A percentile compares a stretch with the other conserved stretches of the same genome.
These are phyloP conservation scores for Neoscelio sp. DNA, from an alignment of 2,888 invertebrate genomes.

Conservation along the genomic window DNA sequence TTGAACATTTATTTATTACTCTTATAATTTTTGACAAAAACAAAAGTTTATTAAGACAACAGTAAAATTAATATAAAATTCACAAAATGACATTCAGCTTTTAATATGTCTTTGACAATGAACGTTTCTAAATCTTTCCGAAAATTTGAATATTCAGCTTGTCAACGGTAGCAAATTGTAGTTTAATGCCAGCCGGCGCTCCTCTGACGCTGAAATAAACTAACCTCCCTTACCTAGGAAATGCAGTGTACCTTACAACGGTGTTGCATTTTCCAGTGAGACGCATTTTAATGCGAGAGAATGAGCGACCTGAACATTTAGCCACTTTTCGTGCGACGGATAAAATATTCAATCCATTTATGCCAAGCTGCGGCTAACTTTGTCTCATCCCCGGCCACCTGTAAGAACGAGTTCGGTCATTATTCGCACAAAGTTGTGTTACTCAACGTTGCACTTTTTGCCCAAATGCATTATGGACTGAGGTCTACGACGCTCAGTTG, in stretches of 20 bases:
- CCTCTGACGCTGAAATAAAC: not conserved
- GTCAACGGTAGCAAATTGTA: not conserved
- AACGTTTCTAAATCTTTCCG: not conserved
- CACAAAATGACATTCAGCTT: too few species aligned
- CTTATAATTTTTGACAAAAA: too few species aligned
- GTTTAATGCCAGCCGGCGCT: not conserved
- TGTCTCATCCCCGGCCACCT: conserved; percentile 35
- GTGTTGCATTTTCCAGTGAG: not conserved
- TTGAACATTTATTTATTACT: too few species aligned
- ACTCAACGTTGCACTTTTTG: conserved; percentile 41
- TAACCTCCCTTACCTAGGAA: not conserved
- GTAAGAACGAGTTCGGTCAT: conserved; percentile 57
- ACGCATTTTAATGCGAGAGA: not conserved
- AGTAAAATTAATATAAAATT: too few species aligned
- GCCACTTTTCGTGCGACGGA: conserved; percentile 32
- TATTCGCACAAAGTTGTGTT: conserved; percentile 59
- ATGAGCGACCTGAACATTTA: conserved; percentile 15
- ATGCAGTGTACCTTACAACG: not conserved
- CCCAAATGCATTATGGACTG: conserved; percentile 46
- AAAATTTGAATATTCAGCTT: not conserved
- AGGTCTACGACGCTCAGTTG: conserved; percentile 20
- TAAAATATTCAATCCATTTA: conserved; percentile 66
- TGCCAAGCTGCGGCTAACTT: conserved; percentile 57
- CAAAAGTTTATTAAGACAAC: too few species aligned
- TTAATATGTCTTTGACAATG: too few species aligned